Evolutionary conservation across 2,113 vertebrate genomes (phyloP).

Genomic region (Eurypyga helias): DNA sequence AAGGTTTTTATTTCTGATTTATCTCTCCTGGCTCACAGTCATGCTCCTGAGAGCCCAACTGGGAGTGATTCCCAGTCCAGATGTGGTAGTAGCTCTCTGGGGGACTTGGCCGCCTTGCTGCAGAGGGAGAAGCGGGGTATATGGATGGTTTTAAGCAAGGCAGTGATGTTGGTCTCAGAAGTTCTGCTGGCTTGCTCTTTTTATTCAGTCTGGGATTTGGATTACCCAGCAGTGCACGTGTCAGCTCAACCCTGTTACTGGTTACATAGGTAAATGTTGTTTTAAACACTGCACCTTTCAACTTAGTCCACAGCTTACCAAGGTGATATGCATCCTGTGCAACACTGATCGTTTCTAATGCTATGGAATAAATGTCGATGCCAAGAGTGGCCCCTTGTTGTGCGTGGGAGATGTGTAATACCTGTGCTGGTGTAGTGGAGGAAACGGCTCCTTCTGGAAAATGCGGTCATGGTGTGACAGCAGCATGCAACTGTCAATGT

Average conservation of each 20-base stretch:
- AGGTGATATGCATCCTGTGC: neutral
- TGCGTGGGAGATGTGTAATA: neutral
- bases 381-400: neutral
- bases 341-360: neutral
- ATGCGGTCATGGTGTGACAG: fast-evolving
- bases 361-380: neutral
- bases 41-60: neutral
- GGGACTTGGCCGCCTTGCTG: neutral
- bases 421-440: neutral
- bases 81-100: neutral
- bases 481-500: neutral
- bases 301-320: neutral
- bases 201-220: neutral
- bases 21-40: neutral
- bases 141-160: neutral
- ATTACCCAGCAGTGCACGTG: neutral
- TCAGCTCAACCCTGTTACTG: neutral
- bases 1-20: neutral
- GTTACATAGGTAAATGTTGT: neutral
- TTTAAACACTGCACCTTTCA: neutral
- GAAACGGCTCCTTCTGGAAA: neutral
- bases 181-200: neutral
- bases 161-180: neutral
- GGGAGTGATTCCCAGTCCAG: neutral
- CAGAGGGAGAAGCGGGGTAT: neutral